Evolutionary conservation across 1,140 invertebrate species (phyloP), one percentile per base, ranked within the genome.

Genomic region (Drosophila navojoa): DNA sequence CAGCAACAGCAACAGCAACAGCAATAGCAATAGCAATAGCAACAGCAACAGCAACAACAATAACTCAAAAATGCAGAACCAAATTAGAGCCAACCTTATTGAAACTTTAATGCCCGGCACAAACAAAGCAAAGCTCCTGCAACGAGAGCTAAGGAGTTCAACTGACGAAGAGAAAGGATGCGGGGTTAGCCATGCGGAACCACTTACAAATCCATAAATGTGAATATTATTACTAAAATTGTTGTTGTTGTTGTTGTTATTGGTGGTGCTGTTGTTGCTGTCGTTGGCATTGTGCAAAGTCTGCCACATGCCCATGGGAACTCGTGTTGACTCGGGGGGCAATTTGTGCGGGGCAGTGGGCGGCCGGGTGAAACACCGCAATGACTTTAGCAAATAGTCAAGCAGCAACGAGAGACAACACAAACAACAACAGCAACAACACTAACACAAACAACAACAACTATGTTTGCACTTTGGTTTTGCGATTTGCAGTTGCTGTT

Each of bases 171-270:
- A 44, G 38, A 11, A 27, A 13, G n/a, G 72, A 90, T 77, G 69
- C 75, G 74, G 79, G 67, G 68, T 50, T 72, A 90, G 70, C 79
- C 82, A 90, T 79, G 85, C 77, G 76, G 84, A 79, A 89, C 74
- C 89, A 89, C 89, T 90, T 90, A 90, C 87, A 90, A 87, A 79
- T 80, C 76, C 77, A 84, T 84, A 91, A 90, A 90, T 90, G 82
- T 84, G 84, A 90, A 89, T 90, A 81, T 90, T 81, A 78, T 90
- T 84, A 84, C 81, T 78, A 71, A 87, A 86, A 72, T 79, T 85
- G 71, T 81, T 79, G 67, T 42, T 68, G 49, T 29, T 60, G 44
- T 42, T 38, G 52, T 32, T 63, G 54, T 55, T 73, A 7, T 9
- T 10, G 32, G 32, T 9, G 2, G 19, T 29, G 5, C 27, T 85